Base-by-base conservation (phyloP, 2,888 invertebrate genomes). In the Serripes groenlandicus region DNA sequence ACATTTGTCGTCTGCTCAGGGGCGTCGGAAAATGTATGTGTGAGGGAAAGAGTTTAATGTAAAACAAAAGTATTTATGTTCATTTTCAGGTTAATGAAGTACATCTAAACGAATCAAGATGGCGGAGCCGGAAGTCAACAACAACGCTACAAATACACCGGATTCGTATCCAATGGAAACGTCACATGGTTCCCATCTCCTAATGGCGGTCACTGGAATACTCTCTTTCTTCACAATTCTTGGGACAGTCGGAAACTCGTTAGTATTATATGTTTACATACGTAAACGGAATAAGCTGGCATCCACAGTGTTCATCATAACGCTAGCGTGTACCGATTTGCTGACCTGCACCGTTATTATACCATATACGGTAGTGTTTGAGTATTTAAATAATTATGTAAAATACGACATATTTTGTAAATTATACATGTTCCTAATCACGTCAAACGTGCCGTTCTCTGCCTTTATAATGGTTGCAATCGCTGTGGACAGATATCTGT, bases 381-480 rank as follows among this genome's bases (percentile, higher is more conserved):
- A 93, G 75, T 87, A 85, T 76, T 28, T 90, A 30, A 72, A 83
- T 4, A 92, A 90, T 82, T 34, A 80, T 21, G 76, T 93, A 7
- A 64, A 84, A 11, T 90, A 88, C 71, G 93, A 93, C 81, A 58
- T 90, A 23, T 76, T 90, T 30, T 93, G 93, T 77, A 93, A 93
- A 81, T 60, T 90, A 26, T 94, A 93, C 87, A 91, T 92, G 77
- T 93, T 94, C 79, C 79, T 93, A n/a, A 92, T 93, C 49, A 92
- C 93, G 9, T 92, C 91, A 23, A 92, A 91, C 72, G 92, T 93
- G 60, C 93, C 93, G 0, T 93, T 92, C 75, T 93, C 93, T 0
- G 92, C 93, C 3, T 90, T 93, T 58, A 91, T 94, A 62, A 93
- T 94, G 92, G 91, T 90, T 23, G 93, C 88, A 11, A 92, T 92